These are phyloP conservation scores for Morphnarchus princeps DNA, from an alignment of 2,113 vertebrate species.

Conservation along the genomic window DNA sequence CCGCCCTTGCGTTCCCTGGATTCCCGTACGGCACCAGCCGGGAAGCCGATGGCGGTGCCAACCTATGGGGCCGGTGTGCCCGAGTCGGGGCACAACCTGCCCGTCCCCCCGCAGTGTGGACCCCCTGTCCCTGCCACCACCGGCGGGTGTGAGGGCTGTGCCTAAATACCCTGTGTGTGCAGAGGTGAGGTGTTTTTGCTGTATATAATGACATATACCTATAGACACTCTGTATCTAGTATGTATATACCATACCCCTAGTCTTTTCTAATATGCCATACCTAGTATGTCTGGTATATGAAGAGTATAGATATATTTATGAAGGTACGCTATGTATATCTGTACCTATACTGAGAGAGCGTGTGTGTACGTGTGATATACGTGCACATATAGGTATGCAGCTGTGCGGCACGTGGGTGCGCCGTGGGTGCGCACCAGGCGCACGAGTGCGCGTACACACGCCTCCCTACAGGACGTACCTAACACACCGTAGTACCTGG, in stretches of 20 bases:
- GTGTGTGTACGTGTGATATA: too few relatives aligned
- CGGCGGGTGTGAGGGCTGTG: background rate
- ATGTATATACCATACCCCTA: background rate
- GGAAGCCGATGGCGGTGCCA: background rate
- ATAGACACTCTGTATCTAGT: background rate
- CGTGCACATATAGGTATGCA: too few relatives aligned
- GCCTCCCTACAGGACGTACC: too few relatives aligned
- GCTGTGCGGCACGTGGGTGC: too few relatives aligned
- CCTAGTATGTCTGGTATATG: too few relatives aligned
- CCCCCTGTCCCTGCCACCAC: background rate
- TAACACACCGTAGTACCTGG: too few relatives aligned
- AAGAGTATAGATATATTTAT: too few relatives aligned
- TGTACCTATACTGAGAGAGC: too few relatives aligned
- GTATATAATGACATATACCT: background rate
- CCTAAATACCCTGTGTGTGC: rapidly evolving
- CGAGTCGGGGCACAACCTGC: too few relatives aligned
- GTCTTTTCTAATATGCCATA: background rate
- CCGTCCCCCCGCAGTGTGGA: background rate
- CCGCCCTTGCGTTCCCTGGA: background rate
- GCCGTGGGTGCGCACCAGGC: too few relatives aligned
- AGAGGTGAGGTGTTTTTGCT: background rate
- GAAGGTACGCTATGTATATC: background rate
- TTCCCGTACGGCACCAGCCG: background rate
- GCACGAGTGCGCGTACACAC: too few relatives aligned
- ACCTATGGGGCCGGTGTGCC: background rate